phyloP scores from a whole-genome alignment of 2,888 invertebrate species.

The Deilephila elpenor region DNA sequence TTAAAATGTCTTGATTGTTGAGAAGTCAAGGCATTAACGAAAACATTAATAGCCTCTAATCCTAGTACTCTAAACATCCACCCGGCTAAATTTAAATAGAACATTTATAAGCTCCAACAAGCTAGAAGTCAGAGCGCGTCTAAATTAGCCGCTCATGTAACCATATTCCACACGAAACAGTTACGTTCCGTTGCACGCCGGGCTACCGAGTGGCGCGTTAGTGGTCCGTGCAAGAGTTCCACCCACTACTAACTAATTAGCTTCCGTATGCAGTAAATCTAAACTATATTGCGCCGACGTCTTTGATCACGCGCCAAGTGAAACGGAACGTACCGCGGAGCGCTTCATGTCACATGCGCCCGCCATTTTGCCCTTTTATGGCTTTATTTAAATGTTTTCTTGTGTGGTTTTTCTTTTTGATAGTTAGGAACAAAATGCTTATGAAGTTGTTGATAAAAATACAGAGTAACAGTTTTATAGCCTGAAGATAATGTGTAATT shows the following conservation, averaged over 20 bases:
- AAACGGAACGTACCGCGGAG: constrained; percentile 74
- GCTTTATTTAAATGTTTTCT: constrained; percentile 40
- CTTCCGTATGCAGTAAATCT: constrained; percentile 82
- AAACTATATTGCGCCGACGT: constrained; percentile 66
- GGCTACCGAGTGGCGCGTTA: constrained; percentile 54
- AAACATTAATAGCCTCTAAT: neutral
- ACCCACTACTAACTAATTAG: constrained; percentile 74
- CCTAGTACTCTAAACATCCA: neutral
- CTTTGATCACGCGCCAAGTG: constrained; percentile 76
- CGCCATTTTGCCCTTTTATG: constrained; percentile 54
- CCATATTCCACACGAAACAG: constrained; percentile 53
- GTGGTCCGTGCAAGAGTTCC: constrained; percentile 61
- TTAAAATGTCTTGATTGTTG: too few relatives aligned
- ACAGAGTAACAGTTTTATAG: too few relatives aligned
- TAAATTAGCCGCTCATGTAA: constrained; percentile 45
- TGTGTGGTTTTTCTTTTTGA: neutral
- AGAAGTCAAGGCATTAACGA: neutral
- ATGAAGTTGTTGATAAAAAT: too few relatives aligned
- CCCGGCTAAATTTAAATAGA: constrained; percentile 30
- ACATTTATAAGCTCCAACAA: constrained; percentile 35
- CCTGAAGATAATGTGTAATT: too few relatives aligned
- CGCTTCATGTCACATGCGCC: constrained; percentile 77
- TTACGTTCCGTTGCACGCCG: constrained; percentile 64
- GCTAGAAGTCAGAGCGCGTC: constrained; percentile 28
- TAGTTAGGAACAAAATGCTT: neutral